A percentile compares a stretch with the other conserved stretches of the same genome.
phyloP scores from a whole-genome alignment of 1,140 invertebrate genomes.

The Drosophila pruinosa region DNA sequence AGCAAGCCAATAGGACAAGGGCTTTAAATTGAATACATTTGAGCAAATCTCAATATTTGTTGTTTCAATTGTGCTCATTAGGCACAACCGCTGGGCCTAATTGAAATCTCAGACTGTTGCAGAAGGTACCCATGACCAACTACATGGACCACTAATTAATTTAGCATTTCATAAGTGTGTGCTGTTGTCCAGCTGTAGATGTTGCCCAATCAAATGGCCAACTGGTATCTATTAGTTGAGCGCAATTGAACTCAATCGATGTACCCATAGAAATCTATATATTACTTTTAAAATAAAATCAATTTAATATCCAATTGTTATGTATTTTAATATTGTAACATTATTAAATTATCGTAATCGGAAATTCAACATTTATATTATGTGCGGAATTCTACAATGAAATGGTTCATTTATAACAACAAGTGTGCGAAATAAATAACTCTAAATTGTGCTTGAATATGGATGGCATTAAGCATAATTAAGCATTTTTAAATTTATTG shows the following conservation, averaged over 20 bases:
- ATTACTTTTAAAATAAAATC: no score
- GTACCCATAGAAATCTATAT: no score
- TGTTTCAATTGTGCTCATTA: conserved; percentile 55
- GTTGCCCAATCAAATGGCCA: not conserved
- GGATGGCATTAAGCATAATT: not conserved
- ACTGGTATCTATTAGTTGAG: no score
- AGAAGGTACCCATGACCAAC: not conserved
- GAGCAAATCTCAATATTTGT: conserved; percentile 8
- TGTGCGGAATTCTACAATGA: not conserved
- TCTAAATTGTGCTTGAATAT: not conserved
- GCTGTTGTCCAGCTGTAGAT: not conserved
- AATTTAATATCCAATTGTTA: not conserved
- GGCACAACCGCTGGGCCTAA: not conserved
- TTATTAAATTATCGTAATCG: no score
- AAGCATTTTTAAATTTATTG: not conserved
- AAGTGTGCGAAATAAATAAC: not conserved
- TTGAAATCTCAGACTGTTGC: not conserved
- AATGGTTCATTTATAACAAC: not conserved
- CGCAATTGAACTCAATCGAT: no score
- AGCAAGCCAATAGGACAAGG: not conserved
- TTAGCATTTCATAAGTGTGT: not conserved
- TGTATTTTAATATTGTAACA: not conserved
- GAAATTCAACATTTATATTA: not conserved
- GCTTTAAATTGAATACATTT: conserved; percentile 26
- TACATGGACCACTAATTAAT: conserved; percentile 25